A percentile compares a stretch with the other conserved stretches of the same genome.
These are phyloP conservation scores for Thrips palmi DNA, from an alignment of 1,140 invertebrate genomes.

Conservation along the genomic window DNA sequence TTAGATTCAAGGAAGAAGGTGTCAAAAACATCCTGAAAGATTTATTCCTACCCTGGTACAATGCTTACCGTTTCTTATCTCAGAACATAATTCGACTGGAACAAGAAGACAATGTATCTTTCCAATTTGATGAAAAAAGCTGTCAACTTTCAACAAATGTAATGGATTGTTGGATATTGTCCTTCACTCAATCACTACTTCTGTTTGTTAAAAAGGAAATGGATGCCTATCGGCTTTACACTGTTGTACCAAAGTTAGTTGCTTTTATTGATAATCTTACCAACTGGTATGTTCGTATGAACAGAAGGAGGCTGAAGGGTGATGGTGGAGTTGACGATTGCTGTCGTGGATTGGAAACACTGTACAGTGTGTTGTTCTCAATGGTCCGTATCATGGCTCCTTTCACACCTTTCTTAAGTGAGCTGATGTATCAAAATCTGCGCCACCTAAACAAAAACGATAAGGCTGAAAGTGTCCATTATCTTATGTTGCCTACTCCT, in stretches of 20 bases:
- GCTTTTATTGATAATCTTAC: conserved; percentile 96
- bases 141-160: conserved; percentile 41
- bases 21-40: conserved; percentile 93
- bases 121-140: conserved; percentile 21
- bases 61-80: conserved; percentile 89
- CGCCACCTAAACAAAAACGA: conserved; percentile 26
- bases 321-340: conserved; percentile 60
- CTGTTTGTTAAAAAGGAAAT: conserved; percentile 87
- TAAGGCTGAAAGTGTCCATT: conserved; percentile 76
- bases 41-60: conserved; percentile 97
- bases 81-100: conserved; percentile 43
- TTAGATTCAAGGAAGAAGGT: conserved; percentile 93
- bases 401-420: conserved; percentile 93
- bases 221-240: conserved; percentile 85
- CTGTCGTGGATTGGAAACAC: conserved; percentile 62
- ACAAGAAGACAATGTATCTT: conserved; percentile 10
- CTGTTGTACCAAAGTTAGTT: conserved; percentile 80
- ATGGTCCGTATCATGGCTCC: conserved; percentile 90
- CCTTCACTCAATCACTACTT: conserved; percentile 72
- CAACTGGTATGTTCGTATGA: conserved; percentile 98
- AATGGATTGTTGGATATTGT: conserved; percentile 96
- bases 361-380: conserved; percentile 73
- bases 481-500: conserved; percentile 64
- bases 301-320: conserved; percentile 81
- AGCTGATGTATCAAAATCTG: conserved; percentile 87